A percentile compares a stretch with the other conserved stretches of the same genome.
phyloP scores from a whole-genome alignment of 2,888 invertebrate genomes.

The Diplolepis rosae region DNA sequence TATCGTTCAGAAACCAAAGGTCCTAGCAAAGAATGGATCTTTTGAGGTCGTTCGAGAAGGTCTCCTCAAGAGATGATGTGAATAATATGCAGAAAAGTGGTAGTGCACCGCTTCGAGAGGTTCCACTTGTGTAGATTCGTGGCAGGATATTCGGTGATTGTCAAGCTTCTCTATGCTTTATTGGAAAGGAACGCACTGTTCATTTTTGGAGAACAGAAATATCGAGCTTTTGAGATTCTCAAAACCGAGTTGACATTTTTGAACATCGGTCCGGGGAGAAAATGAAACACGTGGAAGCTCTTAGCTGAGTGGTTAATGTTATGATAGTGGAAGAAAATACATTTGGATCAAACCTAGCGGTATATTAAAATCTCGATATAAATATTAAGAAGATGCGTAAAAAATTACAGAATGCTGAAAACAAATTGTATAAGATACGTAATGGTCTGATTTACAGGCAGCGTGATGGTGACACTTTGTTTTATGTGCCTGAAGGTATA shows the following conservation, averaged over 20 bases:
- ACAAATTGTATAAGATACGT: background rate
- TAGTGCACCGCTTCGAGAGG: too few relatives aligned
- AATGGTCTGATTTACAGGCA: constrained; percentile 16
- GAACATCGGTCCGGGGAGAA: constrained; percentile 42
- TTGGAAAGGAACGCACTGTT: background rate
- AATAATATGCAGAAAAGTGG: too few relatives aligned
- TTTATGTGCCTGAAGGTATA: constrained; percentile 21
- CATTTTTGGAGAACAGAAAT: background rate
- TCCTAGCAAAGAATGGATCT: too few relatives aligned
- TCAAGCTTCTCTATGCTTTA: background rate
- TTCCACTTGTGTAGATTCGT: too few relatives aligned
- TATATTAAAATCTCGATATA: too few relatives aligned
- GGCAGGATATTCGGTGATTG: too few relatives aligned
- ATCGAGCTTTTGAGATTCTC: background rate
- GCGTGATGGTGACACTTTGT: too few relatives aligned
- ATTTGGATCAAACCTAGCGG: background rate
- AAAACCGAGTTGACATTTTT: constrained; percentile 10
- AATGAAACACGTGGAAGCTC: constrained; percentile 41
- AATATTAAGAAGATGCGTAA: background rate
- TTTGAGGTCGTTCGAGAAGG: too few relatives aligned
- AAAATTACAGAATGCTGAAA: background rate
- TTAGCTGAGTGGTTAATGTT: constrained; percentile 3
- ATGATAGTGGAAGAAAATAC: constrained; percentile 10
- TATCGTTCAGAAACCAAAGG: too few relatives aligned
- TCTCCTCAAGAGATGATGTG: too few relatives aligned